Evolutionary conservation across 2,113 vertebrate species (phyloP).

Genomic region (Lepisosteus osseus): DNA sequence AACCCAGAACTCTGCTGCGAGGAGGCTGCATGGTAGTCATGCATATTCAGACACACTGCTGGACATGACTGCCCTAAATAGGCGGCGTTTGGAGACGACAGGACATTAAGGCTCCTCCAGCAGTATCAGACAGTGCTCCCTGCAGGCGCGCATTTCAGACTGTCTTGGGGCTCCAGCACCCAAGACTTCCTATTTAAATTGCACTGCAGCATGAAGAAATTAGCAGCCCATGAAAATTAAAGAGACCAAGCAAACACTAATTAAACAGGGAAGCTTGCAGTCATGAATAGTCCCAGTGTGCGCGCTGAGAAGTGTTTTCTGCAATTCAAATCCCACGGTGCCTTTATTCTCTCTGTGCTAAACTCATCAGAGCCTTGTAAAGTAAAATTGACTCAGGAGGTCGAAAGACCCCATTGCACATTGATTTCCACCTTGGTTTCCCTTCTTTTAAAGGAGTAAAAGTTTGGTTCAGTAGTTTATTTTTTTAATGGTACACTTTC

Average conservation of each 20-base stretch:
- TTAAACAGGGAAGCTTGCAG: constrained; percentile 29
- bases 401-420: too few species aligned
- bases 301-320: too few species aligned
- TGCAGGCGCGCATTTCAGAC: constrained; percentile 49
- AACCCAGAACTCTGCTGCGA: constrained; percentile 51
- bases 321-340: too few species aligned
- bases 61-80: constrained; percentile 72
- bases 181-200: constrained; percentile 43
- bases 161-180: constrained; percentile 42
- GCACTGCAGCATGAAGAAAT: constrained; percentile 29
- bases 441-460: too few species aligned
- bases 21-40: constrained; percentile 62
- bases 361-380: too few species aligned
- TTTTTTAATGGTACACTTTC: too few species aligned
- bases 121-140: constrained; percentile 51
- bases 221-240: constrained; percentile 46
- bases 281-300: neutral
- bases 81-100: constrained; percentile 44
- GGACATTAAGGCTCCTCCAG: constrained; percentile 38
- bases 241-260: constrained; percentile 26
- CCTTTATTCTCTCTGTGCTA: too few species aligned
- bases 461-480: too few species aligned
- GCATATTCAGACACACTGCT: constrained; percentile 75
- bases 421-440: too few species aligned
- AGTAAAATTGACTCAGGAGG: too few species aligned